phyloP scores from a whole-genome alignment of 2,888 invertebrate genomes.

The Trichogramma dendrolimi region DNA sequence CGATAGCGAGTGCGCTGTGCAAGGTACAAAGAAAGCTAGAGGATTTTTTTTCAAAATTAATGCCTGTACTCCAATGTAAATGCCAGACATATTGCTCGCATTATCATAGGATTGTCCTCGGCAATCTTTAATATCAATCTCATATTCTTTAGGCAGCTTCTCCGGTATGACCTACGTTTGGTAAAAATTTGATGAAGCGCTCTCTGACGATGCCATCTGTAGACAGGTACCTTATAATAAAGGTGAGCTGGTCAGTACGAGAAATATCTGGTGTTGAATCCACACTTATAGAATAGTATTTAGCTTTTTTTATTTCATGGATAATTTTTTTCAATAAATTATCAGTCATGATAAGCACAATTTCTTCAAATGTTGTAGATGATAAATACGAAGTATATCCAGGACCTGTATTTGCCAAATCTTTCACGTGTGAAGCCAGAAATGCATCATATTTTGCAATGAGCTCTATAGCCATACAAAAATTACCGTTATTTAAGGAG shows the following conservation, averaged over 20 bases:
- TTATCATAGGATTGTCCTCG: slow-evolving; percentile 37
- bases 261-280: slow-evolving; percentile 33
- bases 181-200: slow-evolving; percentile 31
- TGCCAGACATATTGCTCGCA: too few species aligned
- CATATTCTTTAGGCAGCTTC: slow-evolving; percentile 36
- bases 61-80: slow-evolving; percentile 34
- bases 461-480: slow-evolving; percentile 36
- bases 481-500: slow-evolving; percentile 36
- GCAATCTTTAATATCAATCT: slow-evolving; percentile 29
- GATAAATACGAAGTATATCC: slow-evolving; percentile 36
- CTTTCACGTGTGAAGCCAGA: slow-evolving; percentile 34
- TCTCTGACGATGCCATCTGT: slow-evolving; percentile 23
- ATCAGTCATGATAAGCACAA: slow-evolving; percentile 35
- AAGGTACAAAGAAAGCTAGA: slow-evolving; percentile 35
- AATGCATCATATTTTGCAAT: slow-evolving; percentile 36
- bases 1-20: slow-evolving; percentile 37
- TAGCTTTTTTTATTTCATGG: slow-evolving; percentile 25
- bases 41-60: slow-evolving; percentile 35
- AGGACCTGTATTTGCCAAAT: slow-evolving; percentile 31
- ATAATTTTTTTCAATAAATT: slow-evolving; percentile 33
- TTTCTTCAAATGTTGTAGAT: slow-evolving; percentile 36
- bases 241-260: slow-evolving; percentile 33
- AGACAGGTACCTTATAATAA: slow-evolving; percentile 32
- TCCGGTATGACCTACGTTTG: slow-evolving; percentile 37
- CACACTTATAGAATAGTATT: slow-evolving; percentile 33